A percentile compares a stretch with the other conserved stretches of the same genome.
These are phyloP conservation scores for Leucania comma DNA, from an alignment of 2,888 invertebrate genomes.

Conservation along the genomic window DNA sequence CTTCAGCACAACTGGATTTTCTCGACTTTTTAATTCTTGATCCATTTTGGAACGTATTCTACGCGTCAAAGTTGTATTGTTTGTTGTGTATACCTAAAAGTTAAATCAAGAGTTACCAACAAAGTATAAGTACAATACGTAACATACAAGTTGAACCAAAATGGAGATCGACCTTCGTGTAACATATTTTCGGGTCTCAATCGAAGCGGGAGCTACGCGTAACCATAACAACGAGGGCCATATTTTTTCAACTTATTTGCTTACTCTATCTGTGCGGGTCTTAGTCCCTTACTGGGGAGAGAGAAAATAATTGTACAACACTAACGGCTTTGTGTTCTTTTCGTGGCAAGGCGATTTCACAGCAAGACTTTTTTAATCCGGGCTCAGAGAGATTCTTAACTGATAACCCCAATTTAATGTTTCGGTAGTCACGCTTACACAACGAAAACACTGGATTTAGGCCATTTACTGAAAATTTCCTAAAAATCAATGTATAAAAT, in stretches of 20 bases:
- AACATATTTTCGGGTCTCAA: too few relatives aligned
- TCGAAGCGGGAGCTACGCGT: too few relatives aligned
- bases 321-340: not conserved
- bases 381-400: not conserved
- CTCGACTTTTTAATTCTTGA: conserved; percentile 82
- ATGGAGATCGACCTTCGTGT: too few relatives aligned
- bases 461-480: not conserved
- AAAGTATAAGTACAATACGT: not conserved
- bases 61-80: conserved; percentile 58
- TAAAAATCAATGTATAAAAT: conserved; percentile 1
- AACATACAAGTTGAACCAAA: too few relatives aligned
- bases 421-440: not conserved
- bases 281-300: not conserved
- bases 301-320: too few relatives aligned
- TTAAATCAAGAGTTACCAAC: not conserved
- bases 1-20: conserved; percentile 93
- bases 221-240: too few relatives aligned
- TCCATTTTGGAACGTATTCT: conserved; percentile 77
- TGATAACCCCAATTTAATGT: not conserved
- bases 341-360: not conserved
- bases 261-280: too few relatives aligned
- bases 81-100: conserved; percentile 64
- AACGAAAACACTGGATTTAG: not conserved
- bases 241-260: too few relatives aligned
- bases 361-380: not conserved